Percentiles rank a stretch among this genome's conserved stretches.
Evolutionary conservation across 92 coral and sea anemone species (phyloP).

Genomic region (Actinernus sp.): DNA sequence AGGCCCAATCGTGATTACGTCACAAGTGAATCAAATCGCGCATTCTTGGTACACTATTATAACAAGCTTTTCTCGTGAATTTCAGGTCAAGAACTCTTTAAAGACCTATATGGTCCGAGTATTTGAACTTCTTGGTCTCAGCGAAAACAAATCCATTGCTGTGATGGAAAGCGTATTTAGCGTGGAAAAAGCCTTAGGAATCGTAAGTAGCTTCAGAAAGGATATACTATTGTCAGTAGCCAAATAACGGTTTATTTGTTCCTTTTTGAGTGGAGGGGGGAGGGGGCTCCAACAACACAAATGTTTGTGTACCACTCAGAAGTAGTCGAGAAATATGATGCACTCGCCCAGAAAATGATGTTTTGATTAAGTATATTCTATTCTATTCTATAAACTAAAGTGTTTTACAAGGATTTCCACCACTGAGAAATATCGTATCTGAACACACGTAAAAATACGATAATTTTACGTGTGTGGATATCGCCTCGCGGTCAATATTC

Average conservation of each 20-base stretch:
- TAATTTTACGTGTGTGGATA: no score
- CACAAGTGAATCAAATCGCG: no score
- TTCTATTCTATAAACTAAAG: no score
- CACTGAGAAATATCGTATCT: no score
- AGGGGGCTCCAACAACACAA: neutral
- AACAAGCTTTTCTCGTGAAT: neutral
- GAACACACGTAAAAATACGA: no score
- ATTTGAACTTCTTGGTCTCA: constrained; percentile 28
- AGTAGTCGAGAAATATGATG: no score
- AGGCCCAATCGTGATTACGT: no score
- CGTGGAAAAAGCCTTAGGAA: constrained; percentile 25
- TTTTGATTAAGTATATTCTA: no score
- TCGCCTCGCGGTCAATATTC: no score
- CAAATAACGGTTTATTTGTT: neutral
- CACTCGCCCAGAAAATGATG: no score
- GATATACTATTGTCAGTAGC: neutral
- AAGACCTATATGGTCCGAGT: constrained; percentile 35
- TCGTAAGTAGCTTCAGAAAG: constrained; percentile 7
- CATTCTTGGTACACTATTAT: neutral
- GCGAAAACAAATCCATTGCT: constrained; percentile 6
- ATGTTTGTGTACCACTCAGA: neutral
- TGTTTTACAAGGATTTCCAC: no score
- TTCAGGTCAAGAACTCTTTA: constrained; percentile 47
- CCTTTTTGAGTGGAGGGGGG: neutral
- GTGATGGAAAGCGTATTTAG: constrained; percentile 43